phyloP scores from a whole-genome alignment of 2,113 vertebrate genomes.

The Brachyistius frenatus region DNA sequence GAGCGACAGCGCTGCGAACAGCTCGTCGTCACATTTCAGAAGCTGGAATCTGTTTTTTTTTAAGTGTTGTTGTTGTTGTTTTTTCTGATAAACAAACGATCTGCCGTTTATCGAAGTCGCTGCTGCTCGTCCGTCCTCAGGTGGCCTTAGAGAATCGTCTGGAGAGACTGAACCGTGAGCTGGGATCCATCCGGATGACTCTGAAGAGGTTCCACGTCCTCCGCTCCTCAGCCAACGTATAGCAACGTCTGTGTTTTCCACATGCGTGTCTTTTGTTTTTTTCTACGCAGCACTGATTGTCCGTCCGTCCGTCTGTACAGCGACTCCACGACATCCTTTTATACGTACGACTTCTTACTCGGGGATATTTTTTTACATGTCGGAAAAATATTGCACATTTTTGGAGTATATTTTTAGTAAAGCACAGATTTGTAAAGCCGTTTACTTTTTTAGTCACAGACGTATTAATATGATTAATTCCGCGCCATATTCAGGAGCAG shows the following conservation, averaged over 20 bases:
- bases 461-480: conserved; percentile 60
- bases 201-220: conserved; percentile 95
- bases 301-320: conserved; percentile 68
- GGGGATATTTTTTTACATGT: conserved; percentile 81
- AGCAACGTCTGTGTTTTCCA: conserved; percentile 71
- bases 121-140: conserved; percentile 69
- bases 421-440: conserved; percentile 79
- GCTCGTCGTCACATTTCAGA: too few relatives aligned
- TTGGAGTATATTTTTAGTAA: conserved; percentile 84
- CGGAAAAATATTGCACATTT: conserved; percentile 70
- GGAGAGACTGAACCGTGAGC: conserved; percentile 91
- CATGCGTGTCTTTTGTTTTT: conserved; percentile 44
- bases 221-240: conserved; percentile 92
- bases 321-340: conserved; percentile 60
- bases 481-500: conserved; percentile 61
- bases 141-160: conserved; percentile 95
- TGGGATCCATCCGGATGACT: conserved; percentile 96
- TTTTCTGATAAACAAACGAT: too few relatives aligned
- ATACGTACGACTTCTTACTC: conserved; percentile 72
- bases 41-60: too few relatives aligned
- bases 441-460: conserved; percentile 79
- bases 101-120: neutral
- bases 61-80: too few relatives aligned
- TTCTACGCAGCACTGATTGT: conserved; percentile 60
- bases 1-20: too few relatives aligned